phyloP scores from a whole-genome alignment of 2,888 invertebrate species.

The Tipula vernalis region DNA sequence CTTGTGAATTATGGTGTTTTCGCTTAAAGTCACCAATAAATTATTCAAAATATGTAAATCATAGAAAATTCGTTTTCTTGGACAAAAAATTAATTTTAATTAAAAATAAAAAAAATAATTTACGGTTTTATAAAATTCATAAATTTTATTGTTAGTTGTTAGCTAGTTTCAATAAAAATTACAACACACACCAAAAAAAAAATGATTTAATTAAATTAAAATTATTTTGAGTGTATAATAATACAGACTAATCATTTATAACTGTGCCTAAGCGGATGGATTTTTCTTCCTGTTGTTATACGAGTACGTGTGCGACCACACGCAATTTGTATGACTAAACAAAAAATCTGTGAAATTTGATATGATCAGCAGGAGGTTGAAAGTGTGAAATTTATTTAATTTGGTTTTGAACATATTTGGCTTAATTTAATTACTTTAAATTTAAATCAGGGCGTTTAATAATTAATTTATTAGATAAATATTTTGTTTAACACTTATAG shows the following conservation, averaged over 20 bases:
- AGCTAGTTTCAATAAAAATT: not conserved
- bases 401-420: not conserved
- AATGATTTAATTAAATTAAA: not conserved
- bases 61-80: not conserved
- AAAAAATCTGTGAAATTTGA: not conserved
- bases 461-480: not conserved
- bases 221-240: not conserved
- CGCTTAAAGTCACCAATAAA: not conserved
- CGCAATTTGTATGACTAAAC: not conserved
- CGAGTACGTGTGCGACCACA: not conserved
- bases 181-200: not conserved
- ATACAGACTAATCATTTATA: not conserved
- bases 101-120: too few relatives aligned
- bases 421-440: not conserved
- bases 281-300: not conserved
- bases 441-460: not conserved
- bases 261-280: not conserved
- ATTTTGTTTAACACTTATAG: too few relatives aligned
- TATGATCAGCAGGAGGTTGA: not conserved
- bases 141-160: not conserved
- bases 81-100: too few relatives aligned
- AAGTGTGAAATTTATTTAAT: not conserved
- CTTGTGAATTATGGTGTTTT: not conserved
- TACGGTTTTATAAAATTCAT: not conserved
- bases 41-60: not conserved